Base-by-base conservation (phyloP, 2,888 invertebrate genomes). In the Parthenolecanium corni region DNA sequence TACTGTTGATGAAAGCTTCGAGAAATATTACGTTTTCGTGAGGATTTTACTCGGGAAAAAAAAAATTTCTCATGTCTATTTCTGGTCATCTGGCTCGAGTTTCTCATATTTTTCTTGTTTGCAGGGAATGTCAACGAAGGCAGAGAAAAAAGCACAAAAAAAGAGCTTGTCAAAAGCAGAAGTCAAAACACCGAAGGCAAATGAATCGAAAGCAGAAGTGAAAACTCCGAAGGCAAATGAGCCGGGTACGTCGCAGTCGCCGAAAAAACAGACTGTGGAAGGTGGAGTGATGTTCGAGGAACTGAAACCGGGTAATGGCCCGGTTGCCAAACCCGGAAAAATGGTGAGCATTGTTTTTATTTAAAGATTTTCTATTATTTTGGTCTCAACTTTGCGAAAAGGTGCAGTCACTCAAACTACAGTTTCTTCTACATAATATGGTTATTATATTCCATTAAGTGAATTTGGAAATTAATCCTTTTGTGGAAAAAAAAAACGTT, bases 231-330 rank as follows among this genome's bases (percentile, higher is more conserved):
- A 52, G 5, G 31, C 20, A 18, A 36, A 20, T 16, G 52, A 52
- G 11, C 14, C 44, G 4, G 49, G 49, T 49, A 65, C 65, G 3
- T 61, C 67, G 16, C 16, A 42, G 16, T 25, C 64, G 47, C 57
- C 61, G 21, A 42, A 49, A 54, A 69, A 67, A 52, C 67, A 79
- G 68, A 72, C 75, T 0, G 68, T 87, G 9, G 77, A 82, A 66
- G 89, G 89, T n/a, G 93, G 93, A 36, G 84, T 93, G 0, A 76
- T 81, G 65, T 75, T 89, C 66, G 86, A 89, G 71, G 95, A 95
- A 67, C 24, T 89, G 1, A 83, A 82, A 71, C 76, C 83, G 20
- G 95, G 95, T n/a, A 79, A 75, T 67, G 95, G 95, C 0, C 77
- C 81, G 0, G 76, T 78, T 3, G 94, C 89, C 0, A 89, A 87